Evolutionary conservation across 2,888 invertebrate genomes (phyloP).

Genomic region (Synanthedon andrenaeformis): DNA sequence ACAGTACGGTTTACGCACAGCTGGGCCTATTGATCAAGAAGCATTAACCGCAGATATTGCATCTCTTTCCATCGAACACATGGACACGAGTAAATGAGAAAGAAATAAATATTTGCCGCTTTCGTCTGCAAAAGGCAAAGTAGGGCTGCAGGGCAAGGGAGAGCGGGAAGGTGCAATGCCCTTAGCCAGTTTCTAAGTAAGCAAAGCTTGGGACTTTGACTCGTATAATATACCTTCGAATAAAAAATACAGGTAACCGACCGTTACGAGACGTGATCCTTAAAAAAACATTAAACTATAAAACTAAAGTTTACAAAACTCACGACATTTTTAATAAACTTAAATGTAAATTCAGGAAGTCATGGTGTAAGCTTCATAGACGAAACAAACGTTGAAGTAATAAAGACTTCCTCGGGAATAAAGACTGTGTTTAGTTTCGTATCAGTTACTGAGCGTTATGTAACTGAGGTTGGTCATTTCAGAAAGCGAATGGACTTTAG

Average conservation of each 20-base stretch:
- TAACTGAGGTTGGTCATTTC: too few relatives aligned
- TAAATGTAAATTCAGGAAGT: too few relatives aligned
- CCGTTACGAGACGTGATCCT: constrained; percentile 60
- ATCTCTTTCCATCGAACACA: constrained; percentile 54
- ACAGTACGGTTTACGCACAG: constrained; percentile 52
- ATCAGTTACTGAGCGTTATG: not conserved
- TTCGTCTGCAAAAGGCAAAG: constrained; percentile 53
- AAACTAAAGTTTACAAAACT: constrained; percentile 8
- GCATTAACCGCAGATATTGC: constrained; percentile 42
- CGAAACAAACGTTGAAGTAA: constrained; percentile 9
- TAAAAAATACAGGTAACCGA: constrained; percentile 65
- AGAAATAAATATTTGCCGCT: constrained; percentile 39
- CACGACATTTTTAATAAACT: too few relatives aligned
- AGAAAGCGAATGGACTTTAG: too few relatives aligned
- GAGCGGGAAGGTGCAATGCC: constrained; percentile 65
- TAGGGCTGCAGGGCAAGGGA: constrained; percentile 69
- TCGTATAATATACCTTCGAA: constrained; percentile 41
- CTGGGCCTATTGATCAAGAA: constrained; percentile 47
- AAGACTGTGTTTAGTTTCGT: constrained; percentile 5
- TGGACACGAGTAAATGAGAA: constrained; percentile 32
- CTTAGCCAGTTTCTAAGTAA: constrained; percentile 51
- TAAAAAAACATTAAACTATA: constrained; percentile 34
- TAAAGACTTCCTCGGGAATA: constrained; percentile 7
- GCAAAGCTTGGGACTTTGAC: constrained; percentile 58
- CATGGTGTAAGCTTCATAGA: not conserved